Evolutionary conservation across 2,888 invertebrate species (phyloP).

Genomic region (Andrena hattorfiana): DNA sequence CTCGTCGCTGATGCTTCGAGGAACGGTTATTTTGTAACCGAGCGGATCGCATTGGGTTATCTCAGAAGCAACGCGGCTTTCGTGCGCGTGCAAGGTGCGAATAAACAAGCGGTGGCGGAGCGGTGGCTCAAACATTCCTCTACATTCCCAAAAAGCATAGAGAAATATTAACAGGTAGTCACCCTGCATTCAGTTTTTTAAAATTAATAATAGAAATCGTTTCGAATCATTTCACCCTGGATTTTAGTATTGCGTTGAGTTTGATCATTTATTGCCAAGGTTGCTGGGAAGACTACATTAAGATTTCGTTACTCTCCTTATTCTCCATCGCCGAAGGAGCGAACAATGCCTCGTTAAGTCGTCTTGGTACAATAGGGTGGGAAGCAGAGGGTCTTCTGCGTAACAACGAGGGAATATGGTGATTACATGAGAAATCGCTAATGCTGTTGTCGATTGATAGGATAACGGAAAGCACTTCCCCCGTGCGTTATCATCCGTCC

Average conservation of each 20-base stretch:
- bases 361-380: background rate
- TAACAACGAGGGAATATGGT: too few species aligned
- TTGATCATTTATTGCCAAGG: background rate
- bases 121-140: too few species aligned
- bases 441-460: background rate
- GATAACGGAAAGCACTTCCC: background rate
- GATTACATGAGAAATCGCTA: background rate
- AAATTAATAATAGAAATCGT: too few species aligned
- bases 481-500: background rate
- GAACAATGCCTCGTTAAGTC: slow-evolving; percentile 4
- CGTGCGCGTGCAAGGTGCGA: background rate
- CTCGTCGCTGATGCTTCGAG: slow-evolving; percentile 37
- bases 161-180: too few species aligned
- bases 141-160: too few species aligned
- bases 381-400: too few species aligned
- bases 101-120: background rate
- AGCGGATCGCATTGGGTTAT: slow-evolving; percentile 25
- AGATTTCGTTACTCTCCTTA: slow-evolving; percentile 60
- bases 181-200: too few species aligned
- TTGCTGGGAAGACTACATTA: background rate
- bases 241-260: too few species aligned
- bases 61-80: background rate
- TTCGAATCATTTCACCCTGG: too few species aligned
- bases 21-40: slow-evolving; percentile 57
- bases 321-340: background rate